A percentile compares a stretch with the other conserved stretches of the same genome.
Evolutionary conservation across 1,140 invertebrate genomes (phyloP).

Genomic region (Orius insidiosus): DNA sequence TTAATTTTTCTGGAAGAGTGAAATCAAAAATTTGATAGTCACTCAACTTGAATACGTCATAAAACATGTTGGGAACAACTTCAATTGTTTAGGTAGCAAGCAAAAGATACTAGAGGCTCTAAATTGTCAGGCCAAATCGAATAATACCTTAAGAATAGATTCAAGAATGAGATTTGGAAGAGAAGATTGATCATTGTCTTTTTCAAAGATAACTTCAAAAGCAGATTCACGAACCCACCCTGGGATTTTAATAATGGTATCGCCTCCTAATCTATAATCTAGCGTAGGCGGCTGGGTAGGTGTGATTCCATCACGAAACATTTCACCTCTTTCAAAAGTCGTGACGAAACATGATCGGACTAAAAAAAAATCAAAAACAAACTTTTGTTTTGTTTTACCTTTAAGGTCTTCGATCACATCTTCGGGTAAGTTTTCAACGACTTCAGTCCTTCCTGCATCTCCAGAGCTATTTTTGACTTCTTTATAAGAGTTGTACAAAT

Average conservation of each 20-base stretch:
- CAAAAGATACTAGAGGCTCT: too few species aligned
- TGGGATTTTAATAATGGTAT: conserved; percentile 39
- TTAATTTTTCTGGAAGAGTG: too few species aligned
- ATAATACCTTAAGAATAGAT: conserved; percentile 48
- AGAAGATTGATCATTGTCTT: conserved; percentile 66
- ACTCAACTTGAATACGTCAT: too few species aligned
- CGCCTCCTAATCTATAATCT: conserved; percentile 48
- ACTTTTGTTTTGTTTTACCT: too few species aligned
- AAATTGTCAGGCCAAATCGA: too few species aligned
- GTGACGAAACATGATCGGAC: conserved; percentile 65
- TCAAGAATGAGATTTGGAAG: conserved; percentile 71
- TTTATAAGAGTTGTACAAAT: conserved; percentile 13
- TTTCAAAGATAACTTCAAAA: conserved; percentile 68
- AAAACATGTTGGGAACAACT: too few species aligned
- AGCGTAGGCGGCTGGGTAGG: conserved; percentile 33
- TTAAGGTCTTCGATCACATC: conserved; percentile 49
- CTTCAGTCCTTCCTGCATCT: conserved; percentile 7
- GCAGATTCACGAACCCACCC: conserved; percentile 60
- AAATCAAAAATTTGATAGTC: too few species aligned
- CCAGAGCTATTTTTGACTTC: conserved; percentile 12
- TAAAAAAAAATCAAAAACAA: conserved; percentile 11
- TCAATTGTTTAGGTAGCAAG: too few species aligned
- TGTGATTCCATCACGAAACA: conserved; percentile 30
- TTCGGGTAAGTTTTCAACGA: conserved; percentile 24
- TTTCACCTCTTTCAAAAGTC: conserved; percentile 43